These are phyloP conservation scores for Hylaea fasciaria DNA, from an alignment of 2,888 invertebrate species.

Conservation along the genomic window DNA sequence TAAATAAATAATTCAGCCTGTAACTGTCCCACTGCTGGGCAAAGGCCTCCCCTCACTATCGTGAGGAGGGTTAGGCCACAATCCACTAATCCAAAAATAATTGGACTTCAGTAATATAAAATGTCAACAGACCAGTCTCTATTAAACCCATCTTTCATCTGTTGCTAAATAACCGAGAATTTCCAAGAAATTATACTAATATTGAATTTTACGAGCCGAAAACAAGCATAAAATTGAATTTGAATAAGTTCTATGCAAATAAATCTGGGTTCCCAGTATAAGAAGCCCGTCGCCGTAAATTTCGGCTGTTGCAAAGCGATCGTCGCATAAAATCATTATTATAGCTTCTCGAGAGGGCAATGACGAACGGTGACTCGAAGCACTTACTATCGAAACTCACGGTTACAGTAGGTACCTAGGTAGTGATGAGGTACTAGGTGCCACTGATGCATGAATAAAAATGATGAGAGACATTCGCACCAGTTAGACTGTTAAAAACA, in stretches of 20 bases:
- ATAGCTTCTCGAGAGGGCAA: constrained; percentile 40
- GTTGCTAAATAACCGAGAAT: background rate
- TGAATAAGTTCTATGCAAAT: constrained; percentile 46
- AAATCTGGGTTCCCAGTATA: constrained; percentile 44
- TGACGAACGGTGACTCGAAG: constrained; percentile 25
- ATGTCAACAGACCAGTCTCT: background rate
- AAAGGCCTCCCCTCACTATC: too few relatives aligned
- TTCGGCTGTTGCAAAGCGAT: constrained; percentile 52
- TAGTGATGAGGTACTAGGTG: background rate
- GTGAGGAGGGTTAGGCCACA: too few relatives aligned
- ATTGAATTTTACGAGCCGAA: constrained; percentile 44
- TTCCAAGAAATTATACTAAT: constrained; percentile 23
- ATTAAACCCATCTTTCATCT: background rate
- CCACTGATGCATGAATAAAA: background rate
- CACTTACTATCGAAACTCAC: constrained; percentile 36
- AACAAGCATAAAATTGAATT: constrained; percentile 41
- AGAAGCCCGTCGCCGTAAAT: constrained; percentile 56
- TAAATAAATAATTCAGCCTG: too few relatives aligned
- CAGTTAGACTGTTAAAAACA: too few relatives aligned
- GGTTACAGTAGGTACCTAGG: background rate
- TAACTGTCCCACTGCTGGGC: too few relatives aligned
- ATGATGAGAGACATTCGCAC: background rate
- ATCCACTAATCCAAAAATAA: too few relatives aligned
- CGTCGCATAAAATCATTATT: constrained; percentile 60
- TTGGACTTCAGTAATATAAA: background rate